Conservation (phyloP, 2,888 invertebrate genomes). For the Ophraella communa region DNA sequence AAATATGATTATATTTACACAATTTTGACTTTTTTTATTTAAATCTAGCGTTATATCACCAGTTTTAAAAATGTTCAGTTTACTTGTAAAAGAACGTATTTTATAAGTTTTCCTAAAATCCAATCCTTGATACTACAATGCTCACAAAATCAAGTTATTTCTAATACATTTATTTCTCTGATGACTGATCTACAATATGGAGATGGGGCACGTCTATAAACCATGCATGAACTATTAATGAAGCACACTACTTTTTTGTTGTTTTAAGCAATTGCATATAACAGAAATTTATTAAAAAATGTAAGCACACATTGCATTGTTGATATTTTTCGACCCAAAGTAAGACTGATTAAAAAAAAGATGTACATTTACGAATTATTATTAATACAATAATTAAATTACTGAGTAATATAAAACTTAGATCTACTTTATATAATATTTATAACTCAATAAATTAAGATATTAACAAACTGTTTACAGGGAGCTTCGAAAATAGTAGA, state of each 20-base stretch:
- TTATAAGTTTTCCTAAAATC: too few species aligned
- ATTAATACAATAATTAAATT: slow-evolving; percentile 14
- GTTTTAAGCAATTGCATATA: slow-evolving; percentile 16
- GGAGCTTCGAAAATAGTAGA: slow-evolving; percentile 10
- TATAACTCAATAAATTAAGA: slow-evolving; percentile 20
- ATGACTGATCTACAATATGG: neutral
- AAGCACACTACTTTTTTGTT: slow-evolving; percentile 17
- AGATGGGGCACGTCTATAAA: slow-evolving; percentile 13
- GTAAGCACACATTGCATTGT: slow-evolving; percentile 13
- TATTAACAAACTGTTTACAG: slow-evolving; percentile 20
- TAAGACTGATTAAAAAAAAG: slow-evolving; percentile 12
- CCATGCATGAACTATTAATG: slow-evolving; percentile 13
- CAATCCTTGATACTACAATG: neutral
- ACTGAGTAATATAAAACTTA: slow-evolving; percentile 26
- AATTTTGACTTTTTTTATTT: too few species aligned
- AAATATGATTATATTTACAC: too few species aligned
- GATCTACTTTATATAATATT: slow-evolving; percentile 19
- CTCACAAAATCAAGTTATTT: neutral
- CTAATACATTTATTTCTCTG: neutral
- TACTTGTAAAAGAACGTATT: too few species aligned
- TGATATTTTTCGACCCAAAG: slow-evolving; percentile 2
- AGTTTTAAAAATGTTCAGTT: too few species aligned
- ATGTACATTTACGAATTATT: slow-evolving; percentile 14
- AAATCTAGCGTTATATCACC: too few species aligned
- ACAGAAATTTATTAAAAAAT: slow-evolving; percentile 3